Evolutionary conservation across 2,888 invertebrate genomes (phyloP), one percentile per base, ranked within the genome.

Genomic region (Scaptomyza cyrtandrae): DNA sequence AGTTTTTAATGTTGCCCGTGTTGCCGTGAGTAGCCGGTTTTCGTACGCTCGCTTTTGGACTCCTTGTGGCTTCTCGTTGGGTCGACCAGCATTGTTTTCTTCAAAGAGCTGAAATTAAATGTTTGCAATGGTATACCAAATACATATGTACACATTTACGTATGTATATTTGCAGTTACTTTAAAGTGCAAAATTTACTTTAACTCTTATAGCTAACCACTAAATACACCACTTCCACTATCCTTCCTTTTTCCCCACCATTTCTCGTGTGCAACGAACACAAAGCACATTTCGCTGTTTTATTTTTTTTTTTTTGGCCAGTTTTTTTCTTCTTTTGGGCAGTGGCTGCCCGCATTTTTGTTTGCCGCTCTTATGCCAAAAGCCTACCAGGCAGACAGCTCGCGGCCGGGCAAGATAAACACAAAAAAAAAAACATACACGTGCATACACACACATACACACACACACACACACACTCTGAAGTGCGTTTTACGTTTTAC

Each of bases 1-100:
- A 86, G 88, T 86, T 86, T 85, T 86, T 86, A 86, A 88, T 85
- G 85, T 78, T 86, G 79, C 60, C 79, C 87, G 71, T 75, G 71
- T 75, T 81, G 73, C 67, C 76, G 76, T 69, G 62, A 53, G 65
- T 9, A 41, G 41, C 41, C 49, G 9, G 56, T 68, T 60, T 60
- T 63, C 60, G 65, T 64, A 62, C 57, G 10, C 16, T 68, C 67
- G 49, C 50, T 45, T 48, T 53, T 72, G 45, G 39, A 48, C 53
- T 59, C 39, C 65, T 60, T 60, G 45, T 39, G 52, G 54, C 39
- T 60, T 53, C 16, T 41, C 41, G 16, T 41, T 41, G 16, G 44
- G 19, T 50, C 44, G 43, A 48, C 60, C 66, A 46, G 63, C 77
- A 74, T 83, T 80, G 75, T 80, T 78, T 86, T 73, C 75, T 49